phyloP scores from a whole-genome alignment of 2,797 vertebrate genomes.

The Hapalemur alaotrensis region DNA sequence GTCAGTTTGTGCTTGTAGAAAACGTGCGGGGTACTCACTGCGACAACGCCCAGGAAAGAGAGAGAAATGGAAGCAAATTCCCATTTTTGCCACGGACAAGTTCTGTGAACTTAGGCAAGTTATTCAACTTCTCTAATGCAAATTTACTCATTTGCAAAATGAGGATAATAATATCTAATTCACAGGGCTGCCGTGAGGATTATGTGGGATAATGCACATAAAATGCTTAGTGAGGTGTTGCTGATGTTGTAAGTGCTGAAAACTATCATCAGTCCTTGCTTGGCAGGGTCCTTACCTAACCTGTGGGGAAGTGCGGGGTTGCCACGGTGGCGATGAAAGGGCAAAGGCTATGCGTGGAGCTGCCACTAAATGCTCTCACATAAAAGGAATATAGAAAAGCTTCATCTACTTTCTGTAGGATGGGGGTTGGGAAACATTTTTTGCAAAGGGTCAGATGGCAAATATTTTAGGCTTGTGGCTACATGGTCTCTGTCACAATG shows the following conservation, averaged over 20 bases:
- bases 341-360: no score
- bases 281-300: not conserved
- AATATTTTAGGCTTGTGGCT: not conserved
- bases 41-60: not conserved
- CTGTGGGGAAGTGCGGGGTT: not conserved
- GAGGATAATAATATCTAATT: not conserved
- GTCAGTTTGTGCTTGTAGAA: not conserved
- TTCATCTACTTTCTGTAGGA: not conserved
- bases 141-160: conserved; percentile 5
- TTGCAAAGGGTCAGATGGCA: not conserved
- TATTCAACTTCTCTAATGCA: not conserved
- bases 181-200: not conserved
- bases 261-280: not conserved
- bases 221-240: not conserved
- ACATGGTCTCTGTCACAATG: not conserved
- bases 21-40: not conserved
- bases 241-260: not conserved
- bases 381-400: not conserved
- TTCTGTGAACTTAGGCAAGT: not conserved
- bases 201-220: not conserved
- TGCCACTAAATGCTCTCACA: not conserved
- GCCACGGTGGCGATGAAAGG: not conserved
- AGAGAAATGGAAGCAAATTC: not conserved
- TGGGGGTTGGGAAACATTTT: not conserved
- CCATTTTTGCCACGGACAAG: not conserved